These are phyloP conservation scores for Euglossa dilemma DNA, from an alignment of 1,140 invertebrate genomes.

Conservation along the genomic window DNA sequence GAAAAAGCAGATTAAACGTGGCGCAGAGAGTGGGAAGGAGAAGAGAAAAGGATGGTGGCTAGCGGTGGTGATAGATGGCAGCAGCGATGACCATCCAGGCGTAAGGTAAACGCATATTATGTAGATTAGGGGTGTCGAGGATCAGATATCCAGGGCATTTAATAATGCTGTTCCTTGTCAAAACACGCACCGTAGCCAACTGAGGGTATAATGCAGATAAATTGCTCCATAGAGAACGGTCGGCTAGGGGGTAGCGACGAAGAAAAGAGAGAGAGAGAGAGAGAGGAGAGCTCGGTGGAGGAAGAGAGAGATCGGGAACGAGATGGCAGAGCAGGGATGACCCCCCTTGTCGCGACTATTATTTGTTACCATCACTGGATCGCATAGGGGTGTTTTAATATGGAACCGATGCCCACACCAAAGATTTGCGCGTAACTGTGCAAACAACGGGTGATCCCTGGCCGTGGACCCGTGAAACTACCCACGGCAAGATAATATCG, in stretches of 20 bases:
- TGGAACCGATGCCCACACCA: conserved; percentile 43
- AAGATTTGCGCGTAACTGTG: conserved; percentile 60
- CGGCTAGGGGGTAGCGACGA: conserved; percentile 53
- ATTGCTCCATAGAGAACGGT: conserved; percentile 78
- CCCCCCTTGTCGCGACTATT: conserved; percentile 59
- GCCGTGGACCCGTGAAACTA: conserved; percentile 45
- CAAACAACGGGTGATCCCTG: conserved; percentile 48
- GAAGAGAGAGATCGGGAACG: conserved; percentile 39
- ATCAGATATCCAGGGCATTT: conserved; percentile 82
- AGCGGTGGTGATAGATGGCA: not conserved
- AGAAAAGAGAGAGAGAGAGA: conserved; percentile 19
- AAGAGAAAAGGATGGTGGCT: not conserved
- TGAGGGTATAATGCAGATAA: conserved; percentile 82
- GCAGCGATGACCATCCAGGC: conserved; percentile 72
- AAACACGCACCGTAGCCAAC: conserved; percentile 81
- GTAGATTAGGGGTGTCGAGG: conserved; percentile 82
- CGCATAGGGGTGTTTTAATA: conserved; percentile 63
- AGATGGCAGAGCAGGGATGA: conserved; percentile 22
- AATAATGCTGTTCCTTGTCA: conserved; percentile 83
- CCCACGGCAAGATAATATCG: conserved; percentile 41
- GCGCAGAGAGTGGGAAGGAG: not conserved
- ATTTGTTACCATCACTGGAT: conserved; percentile 62
- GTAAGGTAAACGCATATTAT: conserved; percentile 81
- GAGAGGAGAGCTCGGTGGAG: conserved; percentile 3
- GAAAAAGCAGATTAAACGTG: not conserved